These are phyloP conservation scores for Menidia menidia DNA, from an alignment of 2,797 vertebrate genomes.

Conservation along the genomic window DNA sequence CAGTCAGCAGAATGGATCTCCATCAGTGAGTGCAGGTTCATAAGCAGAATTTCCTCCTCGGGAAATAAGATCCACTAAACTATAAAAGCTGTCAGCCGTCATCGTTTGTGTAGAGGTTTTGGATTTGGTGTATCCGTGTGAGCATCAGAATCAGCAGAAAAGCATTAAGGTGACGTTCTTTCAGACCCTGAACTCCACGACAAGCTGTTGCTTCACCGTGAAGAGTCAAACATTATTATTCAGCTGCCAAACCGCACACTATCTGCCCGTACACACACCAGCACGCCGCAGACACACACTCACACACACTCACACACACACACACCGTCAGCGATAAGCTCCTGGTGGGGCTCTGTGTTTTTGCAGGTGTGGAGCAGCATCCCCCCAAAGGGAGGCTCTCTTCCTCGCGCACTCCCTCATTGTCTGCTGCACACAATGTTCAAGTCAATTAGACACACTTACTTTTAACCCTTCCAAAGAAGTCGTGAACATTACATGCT, in stretches of 20 bases:
- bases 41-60: neutral
- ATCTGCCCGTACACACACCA: slow-evolving; percentile 28
- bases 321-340: slow-evolving; percentile 33
- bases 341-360: slow-evolving; percentile 25
- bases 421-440: neutral
- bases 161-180: too few species aligned
- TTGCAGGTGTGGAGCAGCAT: slow-evolving; percentile 49
- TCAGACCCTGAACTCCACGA: too few species aligned
- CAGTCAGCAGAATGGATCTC: neutral
- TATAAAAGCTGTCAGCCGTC: too few species aligned
- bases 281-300: slow-evolving; percentile 18
- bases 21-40: neutral
- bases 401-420: neutral
- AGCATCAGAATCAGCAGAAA: too few species aligned
- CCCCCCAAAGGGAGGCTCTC: slow-evolving; percentile 17
- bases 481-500: slow-evolving; percentile 3
- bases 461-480: slow-evolving; percentile 8
- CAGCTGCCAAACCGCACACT: slow-evolving; percentile 60
- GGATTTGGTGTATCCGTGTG: too few species aligned
- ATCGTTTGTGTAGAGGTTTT: too few species aligned
- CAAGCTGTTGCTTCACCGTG: slow-evolving; percentile 30
- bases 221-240: slow-evolving; percentile 38
- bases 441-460: slow-evolving; percentile 4
- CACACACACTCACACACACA: slow-evolving; percentile 23
- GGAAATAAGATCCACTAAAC: too few species aligned